Evolutionary conservation across 1,140 invertebrate genomes (phyloP).

Genomic region (Carcinoscorpius rotundicauda): DNA sequence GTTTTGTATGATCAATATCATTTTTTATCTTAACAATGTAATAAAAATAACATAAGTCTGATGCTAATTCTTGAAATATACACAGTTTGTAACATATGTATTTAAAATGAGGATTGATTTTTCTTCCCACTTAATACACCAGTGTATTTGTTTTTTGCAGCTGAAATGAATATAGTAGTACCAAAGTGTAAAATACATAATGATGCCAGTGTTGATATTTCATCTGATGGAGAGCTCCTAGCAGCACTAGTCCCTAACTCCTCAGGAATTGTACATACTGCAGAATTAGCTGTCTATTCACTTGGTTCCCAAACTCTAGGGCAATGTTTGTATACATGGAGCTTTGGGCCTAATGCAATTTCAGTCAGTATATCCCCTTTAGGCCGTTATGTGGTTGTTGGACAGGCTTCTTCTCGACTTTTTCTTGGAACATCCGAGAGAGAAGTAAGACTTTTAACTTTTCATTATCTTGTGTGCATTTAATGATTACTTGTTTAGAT

Average conservation of each 20-base stretch:
- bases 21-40: too few relatives aligned
- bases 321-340: conserved; percentile 58
- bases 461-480: not conserved
- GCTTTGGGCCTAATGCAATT: conserved; percentile 61
- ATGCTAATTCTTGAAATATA: too few relatives aligned
- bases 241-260: conserved; percentile 51
- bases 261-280: conserved; percentile 45
- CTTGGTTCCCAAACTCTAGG: conserved; percentile 56
- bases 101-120: conserved; percentile 24
- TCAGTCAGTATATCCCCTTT: conserved; percentile 69
- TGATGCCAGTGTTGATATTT: conserved; percentile 73
- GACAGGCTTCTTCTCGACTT: conserved; percentile 50
- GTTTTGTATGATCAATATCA: too few relatives aligned
- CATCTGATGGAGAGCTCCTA: conserved; percentile 59
- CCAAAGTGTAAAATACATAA: conserved; percentile 71
- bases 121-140: conserved; percentile 10
- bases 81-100: not conserved
- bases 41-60: too few relatives aligned
- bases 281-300: conserved; percentile 54
- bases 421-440: conserved; percentile 19
- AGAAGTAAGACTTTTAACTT: conserved; percentile 30
- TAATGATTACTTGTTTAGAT: too few relatives aligned
- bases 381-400: conserved; percentile 60
- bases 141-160: conserved; percentile 35
- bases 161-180: conserved; percentile 61